These are phyloP conservation scores for Bombus breviceps DNA, from an alignment of 1,140 invertebrate species.

Conservation along the genomic window DNA sequence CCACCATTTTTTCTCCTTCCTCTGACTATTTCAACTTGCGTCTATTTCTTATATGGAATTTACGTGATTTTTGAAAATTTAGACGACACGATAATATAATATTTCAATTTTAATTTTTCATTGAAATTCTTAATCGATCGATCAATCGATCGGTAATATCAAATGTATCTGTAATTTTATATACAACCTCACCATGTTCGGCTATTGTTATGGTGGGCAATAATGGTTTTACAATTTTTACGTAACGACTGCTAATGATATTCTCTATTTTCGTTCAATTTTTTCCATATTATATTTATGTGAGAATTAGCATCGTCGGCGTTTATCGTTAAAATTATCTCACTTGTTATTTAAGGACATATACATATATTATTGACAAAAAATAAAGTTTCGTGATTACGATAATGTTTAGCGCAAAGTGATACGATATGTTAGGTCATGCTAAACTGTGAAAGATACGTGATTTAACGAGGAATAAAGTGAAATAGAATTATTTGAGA, in stretches of 20 bases:
- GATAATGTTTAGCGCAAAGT: not conserved
- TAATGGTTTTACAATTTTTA: not conserved
- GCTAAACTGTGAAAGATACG: not conserved
- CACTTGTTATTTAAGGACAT: not conserved
- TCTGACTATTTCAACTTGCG: not conserved
- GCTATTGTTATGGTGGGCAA: too few species aligned
- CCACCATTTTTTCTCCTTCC: not conserved
- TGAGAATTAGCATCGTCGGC: not conserved
- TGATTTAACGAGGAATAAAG: not conserved
- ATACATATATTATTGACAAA: too few species aligned
- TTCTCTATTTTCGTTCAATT: not conserved
- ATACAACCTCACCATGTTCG: not conserved
- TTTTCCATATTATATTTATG: not conserved
- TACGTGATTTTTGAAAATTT: not conserved
- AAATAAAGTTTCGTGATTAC: not conserved
- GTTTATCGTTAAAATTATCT: not conserved
- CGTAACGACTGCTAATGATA: not conserved
- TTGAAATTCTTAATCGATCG: not conserved
- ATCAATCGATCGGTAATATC: not conserved
- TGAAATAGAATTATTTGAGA: slow-evolving; percentile 24
- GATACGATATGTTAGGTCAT: not conserved
- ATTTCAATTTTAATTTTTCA: not conserved
- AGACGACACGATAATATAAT: not conserved
- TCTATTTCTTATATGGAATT: not conserved
- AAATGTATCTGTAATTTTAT: not conserved